Evolutionary conservation across 2,797 vertebrate genomes (phyloP).

Genomic region (Parauchenoglanis ngamensis): DNA sequence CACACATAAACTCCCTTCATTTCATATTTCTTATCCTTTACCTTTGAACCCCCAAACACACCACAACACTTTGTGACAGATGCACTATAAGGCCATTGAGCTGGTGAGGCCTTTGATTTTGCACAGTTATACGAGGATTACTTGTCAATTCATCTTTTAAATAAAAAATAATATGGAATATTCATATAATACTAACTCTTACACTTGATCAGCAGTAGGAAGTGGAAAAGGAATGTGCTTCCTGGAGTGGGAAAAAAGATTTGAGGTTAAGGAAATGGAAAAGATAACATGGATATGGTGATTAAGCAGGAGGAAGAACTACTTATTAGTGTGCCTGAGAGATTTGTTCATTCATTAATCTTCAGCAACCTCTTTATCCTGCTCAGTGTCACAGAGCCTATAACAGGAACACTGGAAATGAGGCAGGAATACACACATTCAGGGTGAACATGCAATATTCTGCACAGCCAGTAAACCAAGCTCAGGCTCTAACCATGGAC

Average conservation of each 20-base stretch:
- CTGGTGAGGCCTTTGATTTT: not conserved
- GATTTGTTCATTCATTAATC: not conserved
- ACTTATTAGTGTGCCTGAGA: not conserved
- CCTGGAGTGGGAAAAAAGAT: not conserved
- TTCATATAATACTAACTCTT: not conserved
- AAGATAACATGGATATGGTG: not conserved
- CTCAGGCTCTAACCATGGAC: not conserved
- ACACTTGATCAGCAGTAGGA: conserved; percentile 1
- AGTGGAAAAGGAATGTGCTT: not conserved
- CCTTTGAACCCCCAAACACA: not conserved
- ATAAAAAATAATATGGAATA: not conserved
- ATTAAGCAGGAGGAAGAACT: not conserved
- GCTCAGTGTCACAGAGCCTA: not conserved
- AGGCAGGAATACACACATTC: not conserved
- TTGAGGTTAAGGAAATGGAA: not conserved
- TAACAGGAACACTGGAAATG: not conserved
- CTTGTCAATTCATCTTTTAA: not conserved
- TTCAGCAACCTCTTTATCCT: not conserved
- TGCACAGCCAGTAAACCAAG: not conserved
- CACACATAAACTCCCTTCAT: not conserved
- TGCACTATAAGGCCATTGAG: not conserved
- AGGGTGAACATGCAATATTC: not conserved
- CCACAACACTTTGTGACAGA: not conserved
- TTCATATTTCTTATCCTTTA: not conserved
- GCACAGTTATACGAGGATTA: not conserved